These are phyloP conservation scores for Ammodytes dubius DNA, from an alignment of 2,113 vertebrate genomes.

Conservation along the genomic window DNA sequence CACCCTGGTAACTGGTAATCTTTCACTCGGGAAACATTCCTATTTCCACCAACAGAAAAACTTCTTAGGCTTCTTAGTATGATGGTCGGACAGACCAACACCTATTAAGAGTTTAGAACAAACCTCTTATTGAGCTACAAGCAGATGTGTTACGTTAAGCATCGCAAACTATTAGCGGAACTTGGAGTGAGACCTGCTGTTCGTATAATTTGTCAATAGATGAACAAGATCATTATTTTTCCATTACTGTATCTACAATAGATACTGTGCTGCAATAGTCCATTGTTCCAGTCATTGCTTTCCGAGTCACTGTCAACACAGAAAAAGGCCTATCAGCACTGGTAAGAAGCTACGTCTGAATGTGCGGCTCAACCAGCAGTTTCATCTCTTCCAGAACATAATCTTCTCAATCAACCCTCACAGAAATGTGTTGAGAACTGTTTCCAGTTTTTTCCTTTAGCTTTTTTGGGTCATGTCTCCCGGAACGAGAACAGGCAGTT, in stretches of 20 bases:
- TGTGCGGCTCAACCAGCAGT: slow-evolving; percentile 34
- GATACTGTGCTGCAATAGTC: slow-evolving; percentile 35
- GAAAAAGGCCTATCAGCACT: slow-evolving; percentile 27
- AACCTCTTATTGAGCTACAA: slow-evolving; percentile 11
- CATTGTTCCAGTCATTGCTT: slow-evolving; percentile 41
- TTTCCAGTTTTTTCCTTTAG: slow-evolving; percentile 50
- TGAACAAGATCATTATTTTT: slow-evolving; percentile 27
- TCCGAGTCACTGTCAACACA: slow-evolving; percentile 48
- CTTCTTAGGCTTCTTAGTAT: not conserved
- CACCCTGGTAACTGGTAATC: not conserved
- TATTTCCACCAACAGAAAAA: no score
- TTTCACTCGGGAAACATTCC: not conserved
- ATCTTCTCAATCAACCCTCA: slow-evolving; percentile 37
- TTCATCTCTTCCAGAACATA: slow-evolving; percentile 34
- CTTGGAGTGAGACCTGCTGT: not conserved
- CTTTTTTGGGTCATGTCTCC: slow-evolving; percentile 49
- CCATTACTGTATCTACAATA: slow-evolving; percentile 39
- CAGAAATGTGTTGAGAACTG: slow-evolving; percentile 35
- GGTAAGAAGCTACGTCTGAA: slow-evolving; percentile 49
- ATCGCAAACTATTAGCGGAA: slow-evolving; percentile 32
- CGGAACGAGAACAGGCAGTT: slow-evolving; percentile 59
- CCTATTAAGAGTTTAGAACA: slow-evolving; percentile 13
- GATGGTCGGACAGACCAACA: not conserved
- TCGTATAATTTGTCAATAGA: slow-evolving; percentile 29
- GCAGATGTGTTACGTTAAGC: slow-evolving; percentile 16